phyloP scores from a whole-genome alignment of 2,113 vertebrate species.

The Redunca redunca region DNA sequence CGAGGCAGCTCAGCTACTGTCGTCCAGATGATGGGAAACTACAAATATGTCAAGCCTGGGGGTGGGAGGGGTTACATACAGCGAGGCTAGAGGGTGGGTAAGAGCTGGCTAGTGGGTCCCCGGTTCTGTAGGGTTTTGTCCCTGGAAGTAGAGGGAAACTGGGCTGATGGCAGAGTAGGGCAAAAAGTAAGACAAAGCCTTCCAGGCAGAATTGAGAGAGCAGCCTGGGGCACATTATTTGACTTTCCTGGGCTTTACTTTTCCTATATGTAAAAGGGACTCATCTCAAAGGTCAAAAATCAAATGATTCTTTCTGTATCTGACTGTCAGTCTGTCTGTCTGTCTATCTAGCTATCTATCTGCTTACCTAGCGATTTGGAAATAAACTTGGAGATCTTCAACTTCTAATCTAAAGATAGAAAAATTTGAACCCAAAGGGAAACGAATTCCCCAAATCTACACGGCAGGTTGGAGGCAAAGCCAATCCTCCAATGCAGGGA shows the following conservation, averaged over 20 bases:
- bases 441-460: not conserved
- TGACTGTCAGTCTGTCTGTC: not conserved
- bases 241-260: not conserved
- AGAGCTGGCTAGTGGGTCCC: not conserved
- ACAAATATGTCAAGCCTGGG: not conserved
- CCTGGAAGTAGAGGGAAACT: not conserved
- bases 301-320: not conserved
- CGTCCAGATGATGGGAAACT: not conserved
- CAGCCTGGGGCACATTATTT: not conserved
- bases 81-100: not conserved
- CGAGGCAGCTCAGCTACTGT: not conserved
- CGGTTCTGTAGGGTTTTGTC: not conserved
- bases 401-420: not conserved
- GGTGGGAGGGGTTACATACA: not conserved
- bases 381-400: not conserved
- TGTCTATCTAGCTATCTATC: no score
- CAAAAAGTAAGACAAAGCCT: not conserved
- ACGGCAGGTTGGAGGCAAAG: not conserved
- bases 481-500: not conserved
- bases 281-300: constrained; percentile 13
- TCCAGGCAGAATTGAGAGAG: not conserved
- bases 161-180: not conserved
- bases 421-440: not conserved
- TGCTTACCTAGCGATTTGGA: not conserved
- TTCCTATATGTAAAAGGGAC: not conserved